Base-by-base conservation (phyloP, 2,113 vertebrate species). In the Salvelinus namaycush region DNA sequence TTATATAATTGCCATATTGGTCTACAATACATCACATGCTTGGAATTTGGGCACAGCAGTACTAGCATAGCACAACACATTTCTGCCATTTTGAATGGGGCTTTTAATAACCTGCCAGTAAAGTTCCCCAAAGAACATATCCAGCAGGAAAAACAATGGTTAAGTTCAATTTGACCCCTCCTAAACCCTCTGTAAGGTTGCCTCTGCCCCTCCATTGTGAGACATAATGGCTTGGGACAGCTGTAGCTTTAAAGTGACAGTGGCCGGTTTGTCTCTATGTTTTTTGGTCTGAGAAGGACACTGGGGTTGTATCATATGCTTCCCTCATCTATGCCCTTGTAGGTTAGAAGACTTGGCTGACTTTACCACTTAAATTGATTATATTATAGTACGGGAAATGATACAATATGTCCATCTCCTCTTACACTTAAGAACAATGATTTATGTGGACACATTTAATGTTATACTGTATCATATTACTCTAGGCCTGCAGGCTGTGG, bases 141-240 rank as follows among this genome's bases (percentile, higher is more conserved):
- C n/a, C 7, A 54, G 5, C n/a, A 62, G 59, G 59, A 39, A 39
- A 29, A 68, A 11, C 67, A 34, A 39, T 16, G 7, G 67, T 34
- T 9, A 18, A 68, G 81, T 72, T 72, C 73, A 74, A 69, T 72
- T 49, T 87, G 87, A 91, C 88, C 86, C 87, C 83, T 77, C 85
- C 86, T 75, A 76, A 83, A 80, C 81, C 84, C 83, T 39, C 31
- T 68, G 27, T 39, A 18, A 31, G 18, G 76, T 85, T 69, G 80
- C 87, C 75, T 49, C 77, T 80, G 80, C 81, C 79, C 80, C 81
- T 87, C 76, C 70, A 71, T 69, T 74, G 76, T 75, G 75, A 83
- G 86, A 90, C 83, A 84, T 88, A 87, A 89, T 86, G 78, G 24
- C 80, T 72, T 70, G 69, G 78, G 86, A 87, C 85, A 81, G 74